Base-by-base conservation (phyloP, 2,888 invertebrate genomes). In the Monopis laevigella region DNA sequence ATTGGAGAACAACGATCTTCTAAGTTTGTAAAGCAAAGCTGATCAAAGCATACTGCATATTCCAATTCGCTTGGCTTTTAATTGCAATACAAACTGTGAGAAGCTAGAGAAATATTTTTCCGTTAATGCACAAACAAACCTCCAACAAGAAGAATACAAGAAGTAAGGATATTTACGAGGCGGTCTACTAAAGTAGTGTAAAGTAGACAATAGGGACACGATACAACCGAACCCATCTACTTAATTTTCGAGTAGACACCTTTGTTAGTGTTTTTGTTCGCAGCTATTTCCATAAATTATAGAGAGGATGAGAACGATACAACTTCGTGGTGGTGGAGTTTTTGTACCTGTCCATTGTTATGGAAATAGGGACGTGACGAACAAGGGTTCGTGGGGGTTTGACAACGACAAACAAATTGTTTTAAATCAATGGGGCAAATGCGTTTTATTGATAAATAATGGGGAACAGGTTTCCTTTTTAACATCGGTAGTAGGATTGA, bases 251-350 rank as follows among this genome's bases (percentile, higher is more conserved):
- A 69, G 72, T 77, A 75, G 73, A 77, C 77, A 80, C 78, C 74
- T 73, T 74, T 74, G 78, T 78, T 65, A 60, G 28, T 62, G 60
- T 60, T 70, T 75, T 77, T 77, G 77, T 77, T 69, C 59, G 67
- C 64, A 69, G 72, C 64, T 65, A 74, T 78, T 74, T 75, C 73
- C 78, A 80, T 80, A 80, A 77, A 78, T 77, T 78, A 74, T 57
- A 61, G 62, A 64, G 67, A 21, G 21, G 36, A 32, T 3, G 32
- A 7, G 30, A 30, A n/a, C 13, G 11, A 30, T 30, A 30, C 30
- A 30, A 30, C 56, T 59, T 46, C 49, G 45, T 43, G 51, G 53
- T 51, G 48, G 42, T 38, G 32, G 27, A 16, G 14, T 21, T 36
- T 18, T 26, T 19, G 41, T 21, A 17, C 54, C 54, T 53, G 12